Evolutionary conservation across 1,140 invertebrate species (phyloP).

Genomic region (Drosophila erecta): DNA sequence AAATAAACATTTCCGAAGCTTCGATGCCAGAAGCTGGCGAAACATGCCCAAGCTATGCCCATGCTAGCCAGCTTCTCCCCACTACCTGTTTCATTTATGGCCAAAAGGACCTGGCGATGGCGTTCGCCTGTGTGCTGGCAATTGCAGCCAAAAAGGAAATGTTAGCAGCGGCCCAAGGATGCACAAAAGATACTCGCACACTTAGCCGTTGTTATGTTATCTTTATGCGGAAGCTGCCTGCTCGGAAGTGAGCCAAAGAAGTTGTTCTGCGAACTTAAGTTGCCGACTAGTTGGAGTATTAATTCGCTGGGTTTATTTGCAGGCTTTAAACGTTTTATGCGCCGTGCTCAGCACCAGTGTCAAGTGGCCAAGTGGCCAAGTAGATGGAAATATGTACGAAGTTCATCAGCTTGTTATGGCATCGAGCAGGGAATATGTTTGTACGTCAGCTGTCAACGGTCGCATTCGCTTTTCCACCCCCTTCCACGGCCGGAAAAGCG

Average conservation of each 20-base stretch:
- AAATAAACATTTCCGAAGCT: too few species aligned
- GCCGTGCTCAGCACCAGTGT: constrained; percentile 11
- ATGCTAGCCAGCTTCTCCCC: neutral
- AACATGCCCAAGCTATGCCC: too few species aligned
- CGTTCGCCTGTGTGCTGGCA: constrained; percentile 34
- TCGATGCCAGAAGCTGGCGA: too few species aligned
- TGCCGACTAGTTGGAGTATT: constrained; percentile 48
- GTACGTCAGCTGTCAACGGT: constrained; percentile 61
- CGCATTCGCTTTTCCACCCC: constrained; percentile 14
- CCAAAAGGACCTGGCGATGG: constrained; percentile 24
- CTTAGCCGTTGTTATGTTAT: constrained; percentile 59
- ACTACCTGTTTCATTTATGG: constrained; percentile 23
- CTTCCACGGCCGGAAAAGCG: constrained; percentile 19
- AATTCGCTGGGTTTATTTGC: constrained; percentile 40
- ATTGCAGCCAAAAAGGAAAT: constrained; percentile 49
- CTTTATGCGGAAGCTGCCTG: constrained; percentile 62
- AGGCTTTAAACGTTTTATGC: constrained; percentile 63
- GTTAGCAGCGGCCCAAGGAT: constrained; percentile 52
- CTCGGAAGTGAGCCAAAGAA: constrained; percentile 73
- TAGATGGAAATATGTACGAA: constrained; percentile 34
- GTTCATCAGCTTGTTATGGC: constrained; percentile 47
- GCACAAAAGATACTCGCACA: constrained; percentile 46
- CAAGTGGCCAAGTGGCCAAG: constrained; percentile 34
- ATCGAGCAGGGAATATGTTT: constrained; percentile 13
- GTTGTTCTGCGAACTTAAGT: constrained; percentile 41